Percentiles rank a stretch among this genome's conserved stretches.
Evolutionary conservation across 2,888 invertebrate species (phyloP).

Genomic region (Merodon equestris): DNA sequence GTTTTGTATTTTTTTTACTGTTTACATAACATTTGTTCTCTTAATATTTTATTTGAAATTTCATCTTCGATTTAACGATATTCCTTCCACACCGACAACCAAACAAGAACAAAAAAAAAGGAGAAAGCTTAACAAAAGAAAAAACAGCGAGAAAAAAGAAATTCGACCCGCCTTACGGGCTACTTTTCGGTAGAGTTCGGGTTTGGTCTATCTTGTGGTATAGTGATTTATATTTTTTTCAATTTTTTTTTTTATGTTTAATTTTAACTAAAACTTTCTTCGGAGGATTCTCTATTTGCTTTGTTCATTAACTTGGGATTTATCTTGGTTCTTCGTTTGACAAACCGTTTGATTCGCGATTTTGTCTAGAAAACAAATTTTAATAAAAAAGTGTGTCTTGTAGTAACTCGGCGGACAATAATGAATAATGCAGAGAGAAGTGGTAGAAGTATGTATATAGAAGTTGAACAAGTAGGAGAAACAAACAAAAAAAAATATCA

Average conservation of each 20-base stretch:
- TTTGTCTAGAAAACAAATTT: constrained; percentile 24
- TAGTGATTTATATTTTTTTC: constrained; percentile 10
- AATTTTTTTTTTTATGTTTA: constrained; percentile 19
- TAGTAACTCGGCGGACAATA: constrained; percentile 24
- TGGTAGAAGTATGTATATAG: not conserved
- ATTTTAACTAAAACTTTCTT: constrained; percentile 31
- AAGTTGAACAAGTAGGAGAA: constrained; percentile 1
- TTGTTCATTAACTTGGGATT: constrained; percentile 8
- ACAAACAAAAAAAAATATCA: constrained; percentile 76
- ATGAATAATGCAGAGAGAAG: too few species aligned
- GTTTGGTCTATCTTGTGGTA: constrained; percentile 27
- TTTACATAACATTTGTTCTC: not conserved
- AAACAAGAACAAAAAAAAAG: constrained; percentile 25
- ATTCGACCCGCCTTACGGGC: not conserved
- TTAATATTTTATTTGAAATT: too few species aligned
- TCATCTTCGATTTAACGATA: too few species aligned
- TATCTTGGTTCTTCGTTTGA: constrained; percentile 5
- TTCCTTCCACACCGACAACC: too few species aligned
- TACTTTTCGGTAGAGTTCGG: not conserved
- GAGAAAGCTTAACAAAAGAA: constrained; percentile 4
- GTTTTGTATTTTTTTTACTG: constrained; percentile 17
- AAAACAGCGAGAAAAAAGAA: not conserved
- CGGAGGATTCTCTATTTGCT: constrained; percentile 4
- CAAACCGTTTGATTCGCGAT: constrained; percentile 25
- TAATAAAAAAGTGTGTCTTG: constrained; percentile 8